These are phyloP conservation scores for Pangasius djambal DNA, from an alignment of 2,797 vertebrate genomes.

Conservation along the genomic window DNA sequence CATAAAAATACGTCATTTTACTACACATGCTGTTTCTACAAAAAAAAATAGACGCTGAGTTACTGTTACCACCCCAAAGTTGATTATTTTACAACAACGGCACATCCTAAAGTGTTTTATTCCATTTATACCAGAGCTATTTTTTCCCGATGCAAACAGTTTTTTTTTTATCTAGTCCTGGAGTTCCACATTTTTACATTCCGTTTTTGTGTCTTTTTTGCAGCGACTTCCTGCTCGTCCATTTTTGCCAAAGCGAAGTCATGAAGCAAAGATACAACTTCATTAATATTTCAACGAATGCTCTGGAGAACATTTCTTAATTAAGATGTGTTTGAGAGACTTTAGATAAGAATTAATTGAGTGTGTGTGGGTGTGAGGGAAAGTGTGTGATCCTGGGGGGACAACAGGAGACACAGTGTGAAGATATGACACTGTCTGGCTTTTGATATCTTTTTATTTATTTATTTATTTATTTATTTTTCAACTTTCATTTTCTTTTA, in stretches of 20 bases:
- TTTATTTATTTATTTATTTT: neutral
- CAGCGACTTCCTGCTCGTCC: neutral
- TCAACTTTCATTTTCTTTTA: neutral
- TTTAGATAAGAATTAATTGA: conserved; percentile 45
- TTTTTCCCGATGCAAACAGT: neutral
- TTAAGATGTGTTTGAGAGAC: conserved; percentile 41
- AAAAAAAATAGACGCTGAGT: neutral
- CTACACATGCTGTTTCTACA: neutral
- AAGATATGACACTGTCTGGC: conserved; percentile 1
- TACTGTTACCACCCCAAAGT: neutral
- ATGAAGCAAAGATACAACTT: neutral
- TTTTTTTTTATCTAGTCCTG: neutral
- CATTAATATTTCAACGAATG: conserved; percentile 26
- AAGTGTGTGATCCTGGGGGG: conserved; percentile 22
- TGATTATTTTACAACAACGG: neutral
- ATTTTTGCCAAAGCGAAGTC: neutral
- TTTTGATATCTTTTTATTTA: conserved; percentile 15
- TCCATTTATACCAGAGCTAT: neutral
- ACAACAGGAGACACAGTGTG: conserved; percentile 18
- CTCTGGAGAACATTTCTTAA: conserved; percentile 29
- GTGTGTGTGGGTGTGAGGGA: conserved; percentile 11
- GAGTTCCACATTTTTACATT: neutral
- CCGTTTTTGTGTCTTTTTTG: neutral
- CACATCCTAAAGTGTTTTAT: neutral
- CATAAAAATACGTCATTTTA: neutral